Percentiles rank a stretch among this genome's conserved stretches.
These are phyloP conservation scores for Chloroceryle inda DNA, from an alignment of 2,797 vertebrate genomes.

Conservation along the genomic window DNA sequence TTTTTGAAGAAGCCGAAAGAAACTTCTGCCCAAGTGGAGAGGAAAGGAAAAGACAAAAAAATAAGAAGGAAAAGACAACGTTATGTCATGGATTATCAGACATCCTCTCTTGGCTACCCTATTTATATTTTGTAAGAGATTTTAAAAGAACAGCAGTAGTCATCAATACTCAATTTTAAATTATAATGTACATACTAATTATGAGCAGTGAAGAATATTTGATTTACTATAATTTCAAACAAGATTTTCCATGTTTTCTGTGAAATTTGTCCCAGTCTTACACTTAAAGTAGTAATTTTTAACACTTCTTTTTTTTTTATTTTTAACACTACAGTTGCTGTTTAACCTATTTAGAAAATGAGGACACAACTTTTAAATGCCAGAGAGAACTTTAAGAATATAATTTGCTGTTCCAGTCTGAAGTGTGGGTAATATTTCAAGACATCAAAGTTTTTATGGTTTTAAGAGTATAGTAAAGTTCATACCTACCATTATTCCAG, in stretches of 20 bases:
- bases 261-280: slow-evolving; percentile 17
- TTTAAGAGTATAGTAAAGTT: slow-evolving; percentile 2
- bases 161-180: slow-evolving; percentile 71
- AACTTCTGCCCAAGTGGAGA: slow-evolving; percentile 59
- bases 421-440: slow-evolving; percentile 32
- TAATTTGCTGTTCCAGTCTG: slow-evolving; percentile 7
- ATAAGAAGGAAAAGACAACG: background rate
- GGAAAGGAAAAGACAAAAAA: slow-evolving; percentile 5
- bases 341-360: slow-evolving; percentile 49
- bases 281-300: slow-evolving; percentile 48
- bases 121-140: slow-evolving; percentile 78
- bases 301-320: slow-evolving; percentile 12
- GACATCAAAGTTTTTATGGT: background rate
- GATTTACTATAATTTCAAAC: slow-evolving; percentile 69
- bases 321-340: slow-evolving; percentile 35
- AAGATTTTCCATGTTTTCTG: slow-evolving; percentile 63
- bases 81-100: slow-evolving; percentile 53
- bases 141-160: slow-evolving; percentile 66
- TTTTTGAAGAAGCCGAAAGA: slow-evolving; percentile 63
- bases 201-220: slow-evolving; percentile 75
- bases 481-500: background rate
- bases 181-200: slow-evolving; percentile 75
- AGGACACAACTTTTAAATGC: slow-evolving; percentile 25
- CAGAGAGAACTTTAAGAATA: slow-evolving; percentile 43
- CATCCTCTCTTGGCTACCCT: slow-evolving; percentile 45